These are phyloP conservation scores for Atlantisia rogersi DNA, from an alignment of 2,113 vertebrate species.

Conservation along the genomic window DNA sequence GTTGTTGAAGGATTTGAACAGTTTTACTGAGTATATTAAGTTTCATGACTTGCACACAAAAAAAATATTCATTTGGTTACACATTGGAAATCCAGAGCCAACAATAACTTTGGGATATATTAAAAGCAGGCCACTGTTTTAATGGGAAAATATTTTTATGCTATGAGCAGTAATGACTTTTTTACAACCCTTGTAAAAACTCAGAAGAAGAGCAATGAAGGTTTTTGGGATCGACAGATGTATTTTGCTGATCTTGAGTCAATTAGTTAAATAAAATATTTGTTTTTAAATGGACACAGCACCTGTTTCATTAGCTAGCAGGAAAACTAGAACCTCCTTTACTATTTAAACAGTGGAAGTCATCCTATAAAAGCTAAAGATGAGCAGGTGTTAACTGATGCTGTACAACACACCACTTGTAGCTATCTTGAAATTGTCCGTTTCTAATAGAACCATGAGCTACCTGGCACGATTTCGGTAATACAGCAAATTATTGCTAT, in stretches of 20 bases:
- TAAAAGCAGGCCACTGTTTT: slow-evolving; percentile 73
- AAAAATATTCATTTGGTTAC: slow-evolving; percentile 70
- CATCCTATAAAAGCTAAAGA: slow-evolving; percentile 10
- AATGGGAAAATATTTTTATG: slow-evolving; percentile 73
- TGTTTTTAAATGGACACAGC: neutral
- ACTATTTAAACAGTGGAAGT: neutral
- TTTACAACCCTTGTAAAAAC: slow-evolving; percentile 53
- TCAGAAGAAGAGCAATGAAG: slow-evolving; percentile 37
- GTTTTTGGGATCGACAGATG: slow-evolving; percentile 5
- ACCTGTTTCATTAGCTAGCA: slow-evolving; percentile 37
- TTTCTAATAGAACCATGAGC: slow-evolving; percentile 1
- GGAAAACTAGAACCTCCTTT: neutral
- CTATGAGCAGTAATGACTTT: slow-evolving; percentile 55
- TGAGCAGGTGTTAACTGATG: neutral
- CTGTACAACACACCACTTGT: neutral
- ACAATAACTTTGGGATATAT: slow-evolving; percentile 71
- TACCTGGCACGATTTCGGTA: neutral
- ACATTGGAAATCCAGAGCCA: slow-evolving; percentile 60
- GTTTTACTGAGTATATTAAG: slow-evolving; percentile 66
- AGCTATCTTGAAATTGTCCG: neutral
- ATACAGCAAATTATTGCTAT: neutral
- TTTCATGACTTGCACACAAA: slow-evolving; percentile 69
- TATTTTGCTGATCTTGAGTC: slow-evolving; percentile 18
- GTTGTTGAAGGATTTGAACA: slow-evolving; percentile 65
- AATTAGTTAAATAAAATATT: slow-evolving; percentile 5